These are phyloP conservation scores for Galbula dea DNA, from an alignment of 2,113 vertebrate species.

Conservation along the genomic window DNA sequence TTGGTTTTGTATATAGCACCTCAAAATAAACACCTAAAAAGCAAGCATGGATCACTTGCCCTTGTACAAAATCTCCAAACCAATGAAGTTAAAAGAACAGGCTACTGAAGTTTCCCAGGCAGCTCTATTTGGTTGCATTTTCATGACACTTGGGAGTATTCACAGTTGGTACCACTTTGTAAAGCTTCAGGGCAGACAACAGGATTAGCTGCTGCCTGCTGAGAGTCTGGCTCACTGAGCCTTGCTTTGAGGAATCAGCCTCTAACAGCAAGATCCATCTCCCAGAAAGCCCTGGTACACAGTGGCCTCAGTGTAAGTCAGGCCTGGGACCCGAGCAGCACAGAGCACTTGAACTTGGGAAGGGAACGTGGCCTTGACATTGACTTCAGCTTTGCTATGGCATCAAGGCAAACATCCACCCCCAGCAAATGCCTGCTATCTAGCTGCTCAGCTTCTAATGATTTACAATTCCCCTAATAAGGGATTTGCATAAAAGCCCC, in stretches of 20 bases:
- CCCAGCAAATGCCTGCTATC: slow-evolving; percentile 6
- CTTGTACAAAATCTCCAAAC: background rate
- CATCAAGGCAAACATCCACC: slow-evolving; percentile 1
- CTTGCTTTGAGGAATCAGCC: background rate
- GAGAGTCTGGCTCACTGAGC: background rate
- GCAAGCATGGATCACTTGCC: background rate
- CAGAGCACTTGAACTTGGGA: background rate
- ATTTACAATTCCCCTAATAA: slow-evolving; percentile 57
- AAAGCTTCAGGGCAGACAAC: slow-evolving; percentile 10
- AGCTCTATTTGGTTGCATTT: background rate
- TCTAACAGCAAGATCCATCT: background rate
- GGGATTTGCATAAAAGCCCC: slow-evolving; percentile 54
- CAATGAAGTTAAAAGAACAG: background rate
- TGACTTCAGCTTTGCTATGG: background rate
- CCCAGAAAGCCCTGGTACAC: background rate
- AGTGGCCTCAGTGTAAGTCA: background rate
- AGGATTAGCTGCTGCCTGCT: slow-evolving; percentile 18
- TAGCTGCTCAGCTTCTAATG: slow-evolving; percentile 37
- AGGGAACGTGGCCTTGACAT: background rate
- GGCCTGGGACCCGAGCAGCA: background rate
- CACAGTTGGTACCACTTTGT: background rate
- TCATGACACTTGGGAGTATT: background rate
- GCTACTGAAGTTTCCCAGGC: background rate
- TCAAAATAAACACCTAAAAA: background rate
- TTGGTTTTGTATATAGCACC: background rate